A percentile compares a stretch with the other conserved stretches of the same genome.
Evolutionary conservation across 2,113 vertebrate genomes (phyloP).

Genomic region (Bos javanicus): DNA sequence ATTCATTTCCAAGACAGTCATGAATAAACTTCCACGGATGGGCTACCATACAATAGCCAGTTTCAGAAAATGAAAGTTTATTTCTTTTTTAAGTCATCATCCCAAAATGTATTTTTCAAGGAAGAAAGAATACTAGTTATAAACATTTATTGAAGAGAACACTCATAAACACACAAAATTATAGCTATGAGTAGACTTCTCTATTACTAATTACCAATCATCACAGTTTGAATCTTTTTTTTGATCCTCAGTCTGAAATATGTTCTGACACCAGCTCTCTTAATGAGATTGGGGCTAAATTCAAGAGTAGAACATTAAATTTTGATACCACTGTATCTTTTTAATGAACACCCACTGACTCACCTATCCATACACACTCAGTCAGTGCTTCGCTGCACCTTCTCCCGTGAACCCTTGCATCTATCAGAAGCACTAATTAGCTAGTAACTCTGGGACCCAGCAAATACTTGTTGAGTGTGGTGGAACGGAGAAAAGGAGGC

Average conservation of each 20-base stretch:
- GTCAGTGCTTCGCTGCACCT: background rate
- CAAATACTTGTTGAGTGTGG: background rate
- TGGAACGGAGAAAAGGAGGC: background rate
- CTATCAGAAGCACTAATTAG: background rate
- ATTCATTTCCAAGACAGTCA: background rate
- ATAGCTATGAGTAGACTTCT: background rate
- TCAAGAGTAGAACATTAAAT: background rate
- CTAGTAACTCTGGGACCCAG: background rate
- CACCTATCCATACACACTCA: background rate
- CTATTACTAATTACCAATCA: background rate
- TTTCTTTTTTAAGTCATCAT: background rate
- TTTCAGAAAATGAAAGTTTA: constrained; percentile 37
- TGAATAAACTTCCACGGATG: background rate
- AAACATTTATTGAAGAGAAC: background rate
- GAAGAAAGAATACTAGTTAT: background rate
- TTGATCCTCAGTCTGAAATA: constrained; percentile 3
- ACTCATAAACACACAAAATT: background rate
- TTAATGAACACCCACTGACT: background rate
- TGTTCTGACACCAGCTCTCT: background rate
- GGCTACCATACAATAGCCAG: background rate
- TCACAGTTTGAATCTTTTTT: background rate
- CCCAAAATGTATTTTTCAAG: background rate
- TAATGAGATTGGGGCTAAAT: background rate
- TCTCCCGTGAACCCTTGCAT: background rate
- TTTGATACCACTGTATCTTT: background rate